Evolutionary conservation across 2,888 invertebrate genomes (phyloP), one percentile per base, ranked within the genome.

Genomic region (Chaitophorus viminalis): DNA sequence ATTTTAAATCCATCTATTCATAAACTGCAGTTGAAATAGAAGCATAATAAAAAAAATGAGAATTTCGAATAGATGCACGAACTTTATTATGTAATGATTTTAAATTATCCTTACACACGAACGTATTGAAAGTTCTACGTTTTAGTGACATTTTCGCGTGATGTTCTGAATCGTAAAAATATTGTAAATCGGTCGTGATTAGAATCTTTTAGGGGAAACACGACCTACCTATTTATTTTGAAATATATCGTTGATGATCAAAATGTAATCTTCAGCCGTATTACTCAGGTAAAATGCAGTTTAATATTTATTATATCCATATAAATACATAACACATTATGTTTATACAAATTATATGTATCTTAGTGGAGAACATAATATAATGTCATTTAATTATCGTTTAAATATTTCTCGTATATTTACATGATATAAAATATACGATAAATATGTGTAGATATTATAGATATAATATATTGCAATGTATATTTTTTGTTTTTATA

Each of bases 51-150:
- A 52, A 31, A 46, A 21, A 14, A 33, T 72, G 21, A 21, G 52
- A 54, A 46, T n/a, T 18, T 11, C n/a, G 25, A 70, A 52, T 82
- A 72, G 52, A 70, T 52, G 33, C 25, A 36, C 33, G 33, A 72
- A 72, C 18, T n/a, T 21, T 82, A n/a, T n/a, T n/a, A 54, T 21
- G 21, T 60, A 33, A 74, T 54, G 82, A 74, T 82, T 74, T 82
- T 74, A 74, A 82, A 82, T 74, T 82, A 82, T 82, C 54, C 39
- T 60, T 74, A 14, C 29, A 36, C 82, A 82, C 82, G 70, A 70
- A 74, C 74, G 17, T 74, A 74, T 82, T 29, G 82, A 74, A 74
- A 11, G 36, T 82, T 36, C 60, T 39, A 54, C 74, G 36, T 82
- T 52, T n/a, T n/a, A 74, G 82, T 54, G 72, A 74, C 33, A 29